Evolutionary conservation across 2,113 vertebrate genomes (phyloP).

Genomic region (Sula dactylatra): DNA sequence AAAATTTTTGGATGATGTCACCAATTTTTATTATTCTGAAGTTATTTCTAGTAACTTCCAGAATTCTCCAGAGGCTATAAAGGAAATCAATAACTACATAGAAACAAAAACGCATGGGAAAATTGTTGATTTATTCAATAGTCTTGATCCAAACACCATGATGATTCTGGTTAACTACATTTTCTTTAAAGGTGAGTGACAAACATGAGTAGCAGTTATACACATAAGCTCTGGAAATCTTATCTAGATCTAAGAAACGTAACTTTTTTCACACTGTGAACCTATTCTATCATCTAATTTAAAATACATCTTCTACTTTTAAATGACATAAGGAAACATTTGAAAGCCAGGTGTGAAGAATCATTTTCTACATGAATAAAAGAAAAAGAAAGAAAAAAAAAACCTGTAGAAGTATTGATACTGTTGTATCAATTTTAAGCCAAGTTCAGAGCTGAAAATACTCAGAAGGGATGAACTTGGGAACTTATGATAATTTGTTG

Average conservation of each 20-base stretch:
- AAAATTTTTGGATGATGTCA: conserved; percentile 67
- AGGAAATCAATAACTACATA: conserved; percentile 78
- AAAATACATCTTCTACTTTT: background rate
- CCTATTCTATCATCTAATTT: background rate
- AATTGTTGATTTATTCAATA: conserved; percentile 73
- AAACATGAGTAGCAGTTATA: background rate
- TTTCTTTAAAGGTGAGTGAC: conserved; percentile 79
- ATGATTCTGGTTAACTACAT: conserved; percentile 84
- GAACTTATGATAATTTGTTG: background rate
- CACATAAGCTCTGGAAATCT: background rate
- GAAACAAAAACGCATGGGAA: conserved; percentile 79
- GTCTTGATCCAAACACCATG: conserved; percentile 23
- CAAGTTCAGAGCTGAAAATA: background rate
- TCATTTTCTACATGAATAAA: background rate
- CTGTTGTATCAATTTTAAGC: background rate
- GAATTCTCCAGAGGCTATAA: conserved; percentile 46
- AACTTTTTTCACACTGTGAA: background rate
- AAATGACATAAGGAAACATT: background rate
- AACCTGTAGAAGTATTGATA: background rate
- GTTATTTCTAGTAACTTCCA: conserved; percentile 71
- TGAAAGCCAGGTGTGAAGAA: background rate
- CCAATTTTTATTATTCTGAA: conserved; percentile 70
- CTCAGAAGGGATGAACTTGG: background rate
- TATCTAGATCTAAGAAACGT: background rate
- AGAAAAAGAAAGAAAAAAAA: background rate